phyloP scores from a whole-genome alignment of 2,113 vertebrate genomes.

The Geococcyx californianus region DNA sequence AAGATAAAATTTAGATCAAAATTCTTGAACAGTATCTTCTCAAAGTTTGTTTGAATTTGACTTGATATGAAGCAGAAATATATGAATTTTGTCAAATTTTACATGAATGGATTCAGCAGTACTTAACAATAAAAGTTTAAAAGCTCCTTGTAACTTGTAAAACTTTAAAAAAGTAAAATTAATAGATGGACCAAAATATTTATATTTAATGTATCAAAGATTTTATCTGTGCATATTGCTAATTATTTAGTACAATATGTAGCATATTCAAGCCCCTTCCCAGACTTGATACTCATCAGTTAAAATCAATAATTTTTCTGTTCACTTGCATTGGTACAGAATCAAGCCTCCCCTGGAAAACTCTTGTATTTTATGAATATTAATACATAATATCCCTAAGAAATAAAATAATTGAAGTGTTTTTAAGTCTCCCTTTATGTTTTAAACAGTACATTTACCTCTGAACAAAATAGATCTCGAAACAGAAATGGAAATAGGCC shows the following conservation, averaged over 20 bases:
- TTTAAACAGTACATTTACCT: background rate
- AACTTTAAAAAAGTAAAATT: background rate
- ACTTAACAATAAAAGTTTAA: conserved; percentile 11
- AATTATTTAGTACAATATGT: background rate
- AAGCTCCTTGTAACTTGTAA: background rate
- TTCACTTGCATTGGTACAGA: background rate
- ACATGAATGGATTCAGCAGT: background rate
- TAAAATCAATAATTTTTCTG: background rate
- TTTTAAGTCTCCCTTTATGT: background rate
- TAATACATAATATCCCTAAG: background rate
- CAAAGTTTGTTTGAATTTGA: background rate
- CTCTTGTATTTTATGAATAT: background rate
- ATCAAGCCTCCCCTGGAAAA: background rate
- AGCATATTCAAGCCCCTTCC: background rate
- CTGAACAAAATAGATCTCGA: background rate
- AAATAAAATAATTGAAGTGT: conserved; percentile 1
- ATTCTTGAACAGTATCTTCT: background rate
- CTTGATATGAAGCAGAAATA: background rate
- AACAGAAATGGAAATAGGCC: background rate
- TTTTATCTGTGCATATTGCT: background rate
- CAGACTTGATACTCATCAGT: background rate
- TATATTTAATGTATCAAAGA: background rate
- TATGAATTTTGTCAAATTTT: background rate
- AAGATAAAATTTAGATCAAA: background rate
- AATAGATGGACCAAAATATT: background rate